Conservation (phyloP, 2,888 invertebrate genomes). For the Ferrisia virgata region DNA sequence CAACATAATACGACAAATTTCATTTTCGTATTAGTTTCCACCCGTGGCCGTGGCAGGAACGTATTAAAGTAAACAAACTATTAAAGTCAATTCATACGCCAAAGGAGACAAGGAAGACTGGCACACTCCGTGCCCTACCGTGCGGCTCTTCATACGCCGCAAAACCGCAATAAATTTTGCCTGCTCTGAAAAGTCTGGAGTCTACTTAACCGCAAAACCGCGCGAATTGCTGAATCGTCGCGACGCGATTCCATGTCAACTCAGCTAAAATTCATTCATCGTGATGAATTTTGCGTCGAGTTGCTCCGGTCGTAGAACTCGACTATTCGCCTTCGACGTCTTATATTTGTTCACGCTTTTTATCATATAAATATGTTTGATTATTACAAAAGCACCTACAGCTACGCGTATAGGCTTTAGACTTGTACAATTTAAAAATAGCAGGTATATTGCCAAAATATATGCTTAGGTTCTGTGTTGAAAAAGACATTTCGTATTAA, state of each 20-base stretch:
- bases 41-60: background rate
- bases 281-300: background rate
- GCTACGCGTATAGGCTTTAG: too few relatives aligned
- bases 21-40: background rate
- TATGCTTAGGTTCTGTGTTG: background rate
- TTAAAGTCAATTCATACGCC: background rate
- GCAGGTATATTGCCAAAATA: too few relatives aligned
- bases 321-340: background rate
- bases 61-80: background rate
- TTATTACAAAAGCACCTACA: too few relatives aligned
- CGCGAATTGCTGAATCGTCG: background rate
- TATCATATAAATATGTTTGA: too few relatives aligned
- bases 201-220: background rate
- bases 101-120: background rate
- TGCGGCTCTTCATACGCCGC: background rate
- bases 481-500: background rate
- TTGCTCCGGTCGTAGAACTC: background rate
- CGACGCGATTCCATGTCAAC: background rate
- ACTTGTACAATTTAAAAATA: too few relatives aligned
- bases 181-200: background rate
- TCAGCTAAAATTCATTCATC: background rate
- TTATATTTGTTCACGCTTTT: background rate
- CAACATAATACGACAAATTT: background rate
- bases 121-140: background rate
- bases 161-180: background rate